Evolutionary conservation across 1,140 invertebrate genomes (phyloP), one percentile per base, ranked within the genome.

Genomic region (Drepana arcuata): DNA sequence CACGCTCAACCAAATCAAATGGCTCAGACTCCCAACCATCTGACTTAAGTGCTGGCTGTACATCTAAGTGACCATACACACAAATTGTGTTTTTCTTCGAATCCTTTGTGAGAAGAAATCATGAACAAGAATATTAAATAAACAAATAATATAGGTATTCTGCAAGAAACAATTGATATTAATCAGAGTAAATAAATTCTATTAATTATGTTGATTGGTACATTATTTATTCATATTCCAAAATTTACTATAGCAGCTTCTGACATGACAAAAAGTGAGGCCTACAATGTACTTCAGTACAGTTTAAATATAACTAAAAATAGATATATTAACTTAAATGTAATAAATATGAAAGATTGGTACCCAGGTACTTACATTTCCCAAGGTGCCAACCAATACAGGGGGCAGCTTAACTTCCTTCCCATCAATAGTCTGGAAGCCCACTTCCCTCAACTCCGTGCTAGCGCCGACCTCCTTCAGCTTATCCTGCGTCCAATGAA

Each of bases 11-110:
- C 12, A 99, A 84, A 7, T 87, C 87, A 85, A 99, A 99, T 1
- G 98, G 98, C 38, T 99, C 95, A 1, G 94, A 93, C 51, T 95
- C 85, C 97, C 97, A 99, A 3, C 97, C 97, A 87, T 99, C 96
- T 48, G 92, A 91, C 70, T 90, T 90, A 2, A 90, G 60, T 5
- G 97, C 97, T 26, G 97, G 97, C 75, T 99, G 97, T 1, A 99
- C 97, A 87, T 99, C 98, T 57, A 99, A 88, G 85, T 99, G 98
- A 0, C 97, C 98, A 84, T 99, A 99, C 30, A 99, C 87, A 33
- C 95, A 89, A 26, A 99, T 87, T 10, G 97, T 99, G 59, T 96
- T 93, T 72, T 97, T 97, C 3, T 88, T 88, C 0, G 90, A 84
- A 73, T 98, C 94, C 73, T 85, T 37, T 34, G 55, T 59, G 26